Base-by-base conservation (phyloP, 2,888 invertebrate species). In the Eudasyphora cyanicolor region DNA sequence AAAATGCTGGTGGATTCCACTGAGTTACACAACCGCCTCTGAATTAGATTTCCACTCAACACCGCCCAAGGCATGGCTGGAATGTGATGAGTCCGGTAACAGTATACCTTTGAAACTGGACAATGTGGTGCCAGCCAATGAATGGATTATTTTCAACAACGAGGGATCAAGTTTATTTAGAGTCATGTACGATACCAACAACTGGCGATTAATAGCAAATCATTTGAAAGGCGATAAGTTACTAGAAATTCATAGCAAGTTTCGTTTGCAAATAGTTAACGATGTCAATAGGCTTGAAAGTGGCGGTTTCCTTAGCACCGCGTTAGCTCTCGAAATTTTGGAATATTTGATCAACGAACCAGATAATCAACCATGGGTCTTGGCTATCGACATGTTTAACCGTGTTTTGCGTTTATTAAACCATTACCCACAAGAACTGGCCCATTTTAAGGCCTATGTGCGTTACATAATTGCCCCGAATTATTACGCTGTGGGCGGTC, bases 251-350 rank as follows among this genome's bases (percentile, higher is more conserved):
- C 94, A 96, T 14, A 92, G 93, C 3, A 92, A 96, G 76, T 97
- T 96, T 87, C 93, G 97, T 38, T 97, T 97, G 0, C 96, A 97
- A 89, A 92, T 98, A 19, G 93, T 98, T 67, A 95, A 96, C 70
- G 98, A 98, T 90, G 94, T 95, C 0, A 93, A 96, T 82, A 95
- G 95, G 27, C 62, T 91, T 85, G 95, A 96, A 24, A 94, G 94
- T 93, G 92, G 94, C 21, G 95, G 94, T 42, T 92, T 94, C 76
- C 92, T 96, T n/a, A 93, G 94, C 84, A 97, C 96, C 87, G 92
- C 93, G 3, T 93, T 94, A 0, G 94, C 95, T 1, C 93, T 96
- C 85, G 92, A 92, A 1, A 86, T 94, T 21, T 88, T 93, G 1
- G 91, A 92, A 70, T 94, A 94, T 87, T 87, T 94, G 69, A 82